These are phyloP conservation scores for Phaedon cochleariae DNA, from an alignment of 2,888 invertebrate species.

Conservation along the genomic window DNA sequence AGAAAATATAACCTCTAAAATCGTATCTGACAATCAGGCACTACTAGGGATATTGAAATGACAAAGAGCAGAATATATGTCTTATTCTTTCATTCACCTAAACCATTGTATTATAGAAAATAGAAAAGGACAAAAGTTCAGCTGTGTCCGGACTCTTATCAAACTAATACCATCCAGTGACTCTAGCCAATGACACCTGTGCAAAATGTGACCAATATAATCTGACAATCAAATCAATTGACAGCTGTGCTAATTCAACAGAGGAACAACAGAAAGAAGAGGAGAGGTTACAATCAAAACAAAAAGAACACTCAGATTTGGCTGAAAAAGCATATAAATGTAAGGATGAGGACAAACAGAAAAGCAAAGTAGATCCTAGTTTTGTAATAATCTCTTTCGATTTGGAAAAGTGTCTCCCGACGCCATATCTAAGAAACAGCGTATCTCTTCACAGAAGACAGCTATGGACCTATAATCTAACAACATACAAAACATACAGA, in stretches of 20 bases:
- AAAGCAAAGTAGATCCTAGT: constrained; percentile 6
- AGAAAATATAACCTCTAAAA: too few species aligned
- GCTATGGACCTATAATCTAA: constrained; percentile 15
- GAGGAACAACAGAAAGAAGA: not conserved
- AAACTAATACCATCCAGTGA: too few species aligned
- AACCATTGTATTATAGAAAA: too few species aligned
- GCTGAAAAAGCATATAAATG: constrained; percentile 9
- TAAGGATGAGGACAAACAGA: constrained; percentile 13
- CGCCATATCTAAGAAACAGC: constrained; percentile 16
- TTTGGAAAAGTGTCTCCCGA: constrained; percentile 12
- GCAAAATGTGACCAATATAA: constrained; percentile 11
- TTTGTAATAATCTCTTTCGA: constrained; percentile 7
- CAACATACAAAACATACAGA: constrained; percentile 1
- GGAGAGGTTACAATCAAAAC: not conserved
- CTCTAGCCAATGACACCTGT: constrained; percentile 11
- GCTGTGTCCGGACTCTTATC: too few species aligned
- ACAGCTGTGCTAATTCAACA: not conserved
- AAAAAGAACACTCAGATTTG: not conserved
- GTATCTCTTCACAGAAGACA: constrained; percentile 18
- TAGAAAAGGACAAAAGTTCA: too few species aligned
- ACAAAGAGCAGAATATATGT: too few species aligned
- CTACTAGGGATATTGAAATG: too few species aligned
- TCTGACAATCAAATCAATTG: not conserved
- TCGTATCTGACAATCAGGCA: too few species aligned
- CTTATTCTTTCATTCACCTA: too few species aligned